A percentile compares a stretch with the other conserved stretches of the same genome.
Evolutionary conservation across 2,797 vertebrate species (phyloP).

Genomic region (Muscicapa comitata): DNA sequence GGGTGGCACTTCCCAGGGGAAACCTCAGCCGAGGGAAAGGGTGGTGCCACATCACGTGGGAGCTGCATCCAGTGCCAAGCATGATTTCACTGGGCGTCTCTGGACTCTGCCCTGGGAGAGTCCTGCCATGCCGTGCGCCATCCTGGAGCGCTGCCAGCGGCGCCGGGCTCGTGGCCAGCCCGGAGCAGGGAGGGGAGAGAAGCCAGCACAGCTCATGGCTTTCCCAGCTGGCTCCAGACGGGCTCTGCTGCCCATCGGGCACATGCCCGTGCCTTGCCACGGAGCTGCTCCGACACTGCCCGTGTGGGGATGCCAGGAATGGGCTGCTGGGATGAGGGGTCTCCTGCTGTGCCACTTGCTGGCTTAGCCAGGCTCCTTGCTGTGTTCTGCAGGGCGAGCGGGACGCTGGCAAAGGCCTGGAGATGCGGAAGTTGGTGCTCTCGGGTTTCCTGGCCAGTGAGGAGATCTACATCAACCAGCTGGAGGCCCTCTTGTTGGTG

Average conservation of each 20-base stretch:
- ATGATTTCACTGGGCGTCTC: constrained; percentile 14
- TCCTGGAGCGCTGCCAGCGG: not conserved
- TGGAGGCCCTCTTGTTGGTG: constrained; percentile 94
- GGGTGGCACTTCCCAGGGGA: not conserved
- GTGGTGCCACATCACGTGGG: not conserved
- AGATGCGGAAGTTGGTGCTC: constrained; percentile 96
- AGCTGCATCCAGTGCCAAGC: not conserved
- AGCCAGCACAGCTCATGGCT: not conserved
- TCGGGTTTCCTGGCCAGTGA: constrained; percentile 96
- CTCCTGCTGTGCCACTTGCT: not conserved
- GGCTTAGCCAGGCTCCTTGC: not conserved
- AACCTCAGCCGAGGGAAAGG: not conserved
- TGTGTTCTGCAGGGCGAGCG: constrained; percentile 74
- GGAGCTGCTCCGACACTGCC: fast-evolving
- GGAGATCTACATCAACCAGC: constrained; percentile 98
- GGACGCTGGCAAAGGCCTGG: constrained; percentile 90
- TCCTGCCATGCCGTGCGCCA: not conserved
- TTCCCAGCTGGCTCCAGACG: not conserved
- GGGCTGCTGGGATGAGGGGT: not conserved
- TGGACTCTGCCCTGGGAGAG: constrained; percentile 58
- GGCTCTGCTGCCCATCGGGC: not conserved
- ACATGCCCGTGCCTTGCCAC: fast-evolving
- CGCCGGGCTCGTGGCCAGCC: constrained; percentile 12
- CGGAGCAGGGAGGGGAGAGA: not conserved
- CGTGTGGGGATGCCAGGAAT: fast-evolving